Evolutionary conservation across 2,113 vertebrate genomes (phyloP), one percentile per base, ranked within the genome.

Genomic region (Zosterops lateralis): DNA sequence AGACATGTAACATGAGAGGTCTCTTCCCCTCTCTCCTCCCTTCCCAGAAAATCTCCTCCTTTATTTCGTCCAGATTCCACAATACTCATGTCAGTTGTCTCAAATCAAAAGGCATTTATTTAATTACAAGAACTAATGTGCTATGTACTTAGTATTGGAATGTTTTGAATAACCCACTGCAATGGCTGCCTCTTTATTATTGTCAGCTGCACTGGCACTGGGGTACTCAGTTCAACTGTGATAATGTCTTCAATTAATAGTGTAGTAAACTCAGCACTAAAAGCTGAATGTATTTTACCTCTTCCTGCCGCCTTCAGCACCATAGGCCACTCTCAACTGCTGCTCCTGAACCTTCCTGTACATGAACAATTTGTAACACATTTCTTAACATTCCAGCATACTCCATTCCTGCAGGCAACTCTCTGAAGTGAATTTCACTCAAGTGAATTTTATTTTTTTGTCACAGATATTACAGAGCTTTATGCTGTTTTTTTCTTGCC

Each of bases 371-470:
- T 77, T 87, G 50, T 61, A 95, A 78, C 58, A 32, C 42, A 34
- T 86, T 82, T 72, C 82, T 92, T 86, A 94, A 74, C 25, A 36
- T 91, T 91, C 64, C 50, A 84, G 62, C 45, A 57, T 51, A 71
- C 77, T 92, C 62, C 20, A 3, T 90, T 93, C 84, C 95, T 93
- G 71, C 64, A 92, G 70, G 85, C 64, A 22, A 82, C 74, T 95
- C 68, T 95, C 84, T 87, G 57, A 96, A 95, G 81, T 84, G 67
- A 91, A 95, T 91, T 95, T 95, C 79, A 90, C 54, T 90, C 70
- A 73, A 57, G 47, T 78, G 73, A 89, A 71, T 90, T 96, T 95
- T 81, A 65, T 94, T 94, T 94, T 93, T 94, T 90, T 68, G 91
- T 81, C 90, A 85, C 29, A 79, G 93, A 66, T 91, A 93, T 44